Evolutionary conservation across 23 tunicate genomes (phyloP), one percentile per base, ranked within the genome.

Genomic region (Halocynthia aurantium): DNA sequence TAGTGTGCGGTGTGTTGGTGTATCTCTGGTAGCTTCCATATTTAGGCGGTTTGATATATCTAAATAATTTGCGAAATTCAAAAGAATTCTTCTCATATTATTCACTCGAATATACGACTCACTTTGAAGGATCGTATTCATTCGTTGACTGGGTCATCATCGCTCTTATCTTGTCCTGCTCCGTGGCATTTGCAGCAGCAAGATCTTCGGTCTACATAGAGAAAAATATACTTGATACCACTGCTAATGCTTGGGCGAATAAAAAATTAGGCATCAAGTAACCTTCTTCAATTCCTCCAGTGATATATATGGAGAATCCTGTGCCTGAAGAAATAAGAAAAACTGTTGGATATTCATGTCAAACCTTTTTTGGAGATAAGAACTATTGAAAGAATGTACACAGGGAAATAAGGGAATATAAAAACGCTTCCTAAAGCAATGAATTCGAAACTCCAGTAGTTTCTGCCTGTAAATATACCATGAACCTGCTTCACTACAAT

Each of bases 71-170:
- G 21, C 6, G 62, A 57, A 62, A 72, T 49, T 50, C 2, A 58
- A 55, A 10, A 12, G 5, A 76, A 76, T 51, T 51, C 17, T 11
- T 51, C 19, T 8, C 11, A 50, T 13, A 18, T 15, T 52, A 15
- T 15, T 52, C 15, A 72, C 31, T 49, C 19, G 6, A 52, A 6
- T 15, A 12, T 22, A 19, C 8, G 0, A 67, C 90, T 68, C 77
- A 90, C 97, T 85, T 85, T 31, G 86, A 71, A n/a, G 90, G 90
- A 65, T 90, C 97, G 72, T 90, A 90, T 65, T 90, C 90, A 66
- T 77, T 81, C 5, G 97, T 84, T 51, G 97, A 90, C 70, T 90
- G 97, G 15, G 53, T 80, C 57, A 90, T 90, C 50, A 88, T 88
- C 10, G 90, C 97, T 65, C 85, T 90, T 7, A 90, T 85, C 73